Evolutionary conservation across 2,888 invertebrate genomes (phyloP), one percentile per base, ranked within the genome.

Genomic region (Shargacucullia verbasci): DNA sequence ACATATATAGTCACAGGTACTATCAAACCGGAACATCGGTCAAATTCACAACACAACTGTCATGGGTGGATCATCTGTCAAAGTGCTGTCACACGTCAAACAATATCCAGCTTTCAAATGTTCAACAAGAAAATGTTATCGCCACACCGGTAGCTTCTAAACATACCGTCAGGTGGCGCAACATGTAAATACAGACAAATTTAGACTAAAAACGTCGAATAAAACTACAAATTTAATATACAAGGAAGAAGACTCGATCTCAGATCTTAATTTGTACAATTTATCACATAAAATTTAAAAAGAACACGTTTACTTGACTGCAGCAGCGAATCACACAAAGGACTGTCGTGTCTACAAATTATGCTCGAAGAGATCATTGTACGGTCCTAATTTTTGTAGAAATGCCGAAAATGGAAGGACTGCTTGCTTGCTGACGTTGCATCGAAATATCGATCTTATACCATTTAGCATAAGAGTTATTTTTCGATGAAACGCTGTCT

Each of bases 181-280:
- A 69, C 83, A 79, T 72, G 61, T 76, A 71, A 78, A 77, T 65
- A 65, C 75, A 72, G 70, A 77, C 73, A 77, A 79, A 84, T 78
- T 80, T 84, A 73, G 84, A 85, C 84, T 84, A 83, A 86, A 79
- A 88, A 88, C 79, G 84, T 86, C 85, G 77, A 87, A 86, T 88
- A 87, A 83, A 84, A 85, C 82, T 85, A 87, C 84, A 83, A 87
- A 80, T 84, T 76, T 80, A 76, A 73, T 79, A 83, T 81, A 87
- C 80, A 85, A 85, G 76, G 82, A 84, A 85, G 87, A 88, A 89
- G 86, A 90, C 84, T 88, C 83, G 76, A 84, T 82, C 62, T 90
- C 88, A 90, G 90, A 91, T 93, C 89, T 90, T 83, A 86, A 83
- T 90, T 92, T 92, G 91, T 91, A 92, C 91, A 90, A 86, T 88